A percentile compares a stretch with the other conserved stretches of the same genome.
Conservation (phyloP, 2,113 vertebrate species). For the Collichthys lucidus region DNA sequence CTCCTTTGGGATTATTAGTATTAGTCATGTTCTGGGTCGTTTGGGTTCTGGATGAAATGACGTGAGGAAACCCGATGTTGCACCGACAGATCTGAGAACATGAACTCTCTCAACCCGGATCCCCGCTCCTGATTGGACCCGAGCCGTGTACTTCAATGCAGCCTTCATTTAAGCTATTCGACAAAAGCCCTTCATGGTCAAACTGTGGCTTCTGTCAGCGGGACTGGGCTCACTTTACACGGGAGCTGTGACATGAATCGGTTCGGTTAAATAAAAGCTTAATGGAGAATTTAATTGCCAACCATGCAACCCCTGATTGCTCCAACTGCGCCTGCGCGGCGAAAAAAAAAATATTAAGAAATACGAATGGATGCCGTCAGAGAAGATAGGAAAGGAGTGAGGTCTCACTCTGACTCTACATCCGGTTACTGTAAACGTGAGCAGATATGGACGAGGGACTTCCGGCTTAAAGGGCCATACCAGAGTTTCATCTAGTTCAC, state of each 20-base stretch:
- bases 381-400: conserved; percentile 4
- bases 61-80: conserved; percentile 41
- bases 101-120: conserved; percentile 76
- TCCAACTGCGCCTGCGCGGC: conserved; percentile 74
- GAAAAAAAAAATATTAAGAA: conserved; percentile 43
- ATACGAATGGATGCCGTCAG: conserved; percentile 63
- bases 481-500: neutral
- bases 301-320: conserved; percentile 68
- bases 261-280: conserved; percentile 36
- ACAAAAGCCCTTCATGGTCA: neutral
- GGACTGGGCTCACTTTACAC: neutral
- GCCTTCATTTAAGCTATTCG: conserved; percentile 11
- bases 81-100: conserved; percentile 26
- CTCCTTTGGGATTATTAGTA: neutral
- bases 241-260: neutral
- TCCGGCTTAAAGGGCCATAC: conserved; percentile 13
- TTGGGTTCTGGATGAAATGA: conserved; percentile 49
- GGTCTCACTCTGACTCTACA: conserved; percentile 50
- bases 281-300: conserved; percentile 76
- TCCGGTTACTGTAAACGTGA: neutral
- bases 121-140: conserved; percentile 72
- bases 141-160: conserved; percentile 30
- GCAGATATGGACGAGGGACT: neutral
- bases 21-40: neutral
- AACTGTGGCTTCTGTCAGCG: neutral